Conservation (phyloP, 1,140 invertebrate species). For the Drosophila kohkoa region DNA sequence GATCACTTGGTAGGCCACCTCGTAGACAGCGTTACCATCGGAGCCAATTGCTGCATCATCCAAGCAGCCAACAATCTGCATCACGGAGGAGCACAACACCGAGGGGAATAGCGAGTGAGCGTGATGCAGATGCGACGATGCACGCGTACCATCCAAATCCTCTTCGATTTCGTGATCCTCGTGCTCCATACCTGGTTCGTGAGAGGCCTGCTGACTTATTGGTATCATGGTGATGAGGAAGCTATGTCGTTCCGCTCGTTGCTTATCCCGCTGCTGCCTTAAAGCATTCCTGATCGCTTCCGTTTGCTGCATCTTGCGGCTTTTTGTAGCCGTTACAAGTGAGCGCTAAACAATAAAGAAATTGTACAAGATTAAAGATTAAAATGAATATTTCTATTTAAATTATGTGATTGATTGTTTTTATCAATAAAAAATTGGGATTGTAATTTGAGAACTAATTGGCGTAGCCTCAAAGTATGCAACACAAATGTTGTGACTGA, state of each 20-base stretch:
- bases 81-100: conserved; percentile 96
- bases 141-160: conserved; percentile 88
- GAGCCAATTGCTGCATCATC: conserved; percentile 98
- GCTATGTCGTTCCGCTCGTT: conserved; percentile 96
- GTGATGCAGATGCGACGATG: conserved; percentile 90
- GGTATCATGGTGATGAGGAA: conserved; percentile 99
- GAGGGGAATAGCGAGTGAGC: conserved; percentile 98
- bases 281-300: conserved; percentile 98
- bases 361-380: not conserved
- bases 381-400: too few species aligned
- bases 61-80: conserved; percentile 96
- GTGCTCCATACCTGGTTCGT: conserved; percentile 97
- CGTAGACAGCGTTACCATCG: conserved; percentile 96
- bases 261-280: conserved; percentile 97
- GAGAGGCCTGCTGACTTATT: conserved; percentile 97
- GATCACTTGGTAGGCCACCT: conserved; percentile 96
- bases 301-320: conserved; percentile 99
- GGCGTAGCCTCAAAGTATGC: too few species aligned
- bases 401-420: not conserved
- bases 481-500: too few species aligned
- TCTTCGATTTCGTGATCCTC: conserved; percentile 96
- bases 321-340: conserved; percentile 99
- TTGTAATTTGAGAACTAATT: too few species aligned
- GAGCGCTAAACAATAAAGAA: conserved; percentile 89
- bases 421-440: not conserved